Percentiles rank a stretch among this genome's conserved stretches.
phyloP scores from a whole-genome alignment of 2,888 invertebrate species.

The Tetragnatha montana region DNA sequence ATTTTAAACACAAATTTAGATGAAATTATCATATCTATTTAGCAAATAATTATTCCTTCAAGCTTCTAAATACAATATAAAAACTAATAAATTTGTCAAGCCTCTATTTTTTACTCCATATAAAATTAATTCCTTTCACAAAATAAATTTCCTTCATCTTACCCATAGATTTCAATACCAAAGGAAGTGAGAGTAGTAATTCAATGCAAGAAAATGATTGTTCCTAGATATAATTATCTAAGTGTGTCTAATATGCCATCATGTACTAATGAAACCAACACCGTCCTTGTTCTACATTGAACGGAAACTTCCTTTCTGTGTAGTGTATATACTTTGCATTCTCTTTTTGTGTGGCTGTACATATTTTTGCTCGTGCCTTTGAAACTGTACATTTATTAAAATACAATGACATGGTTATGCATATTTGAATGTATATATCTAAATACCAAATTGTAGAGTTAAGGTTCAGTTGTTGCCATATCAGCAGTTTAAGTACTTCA shows the following conservation, averaged over 20 bases:
- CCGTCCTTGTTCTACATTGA: conserved; percentile 46
- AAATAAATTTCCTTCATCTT: no score
- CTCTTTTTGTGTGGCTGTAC: conserved; percentile 44
- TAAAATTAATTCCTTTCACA: no score
- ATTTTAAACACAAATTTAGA: no score
- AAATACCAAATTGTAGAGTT: conserved; percentile 3
- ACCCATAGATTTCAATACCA: neutral
- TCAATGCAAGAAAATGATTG: conserved; percentile 5
- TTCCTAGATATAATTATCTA: conserved; percentile 28
- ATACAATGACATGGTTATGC: conserved; percentile 20
- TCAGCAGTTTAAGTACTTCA: conserved; percentile 50
- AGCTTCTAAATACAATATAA: no score
- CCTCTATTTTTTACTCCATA: no score
- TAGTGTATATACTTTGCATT: conserved; percentile 34
- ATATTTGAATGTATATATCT: neutral
- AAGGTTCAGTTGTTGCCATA: conserved; percentile 62
- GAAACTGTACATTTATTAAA: conserved; percentile 49
- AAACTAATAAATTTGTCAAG: no score
- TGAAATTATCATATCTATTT: no score
- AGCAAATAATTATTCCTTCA: no score
- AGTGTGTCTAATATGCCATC: conserved; percentile 12
- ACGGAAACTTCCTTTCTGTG: conserved; percentile 5
- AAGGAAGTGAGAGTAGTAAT: neutral
- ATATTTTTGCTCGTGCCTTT: conserved; percentile 60
- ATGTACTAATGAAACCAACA: conserved; percentile 11